Percentiles rank a stretch among this genome's conserved stretches.
Conservation (phyloP, 2,888 invertebrate species). For the Lasiommata megera region DNA sequence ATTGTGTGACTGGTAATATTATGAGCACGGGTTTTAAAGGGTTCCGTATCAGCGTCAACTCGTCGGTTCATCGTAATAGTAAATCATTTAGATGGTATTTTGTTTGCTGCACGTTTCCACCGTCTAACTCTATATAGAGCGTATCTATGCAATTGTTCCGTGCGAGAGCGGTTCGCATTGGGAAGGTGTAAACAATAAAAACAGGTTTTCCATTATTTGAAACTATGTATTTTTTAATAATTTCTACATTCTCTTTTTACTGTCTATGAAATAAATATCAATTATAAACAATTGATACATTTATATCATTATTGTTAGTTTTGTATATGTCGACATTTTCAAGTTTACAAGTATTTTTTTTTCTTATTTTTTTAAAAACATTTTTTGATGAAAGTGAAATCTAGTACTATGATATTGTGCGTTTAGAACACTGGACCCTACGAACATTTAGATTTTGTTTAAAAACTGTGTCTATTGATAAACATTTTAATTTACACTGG, state of each 20-base stretch:
- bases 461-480: constrained; percentile 76
- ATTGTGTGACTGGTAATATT: constrained; percentile 38
- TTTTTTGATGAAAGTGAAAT: constrained; percentile 71
- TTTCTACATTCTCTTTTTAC: constrained; percentile 77
- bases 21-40: constrained; percentile 15
- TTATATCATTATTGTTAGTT: constrained; percentile 75
- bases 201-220: constrained; percentile 63
- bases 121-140: too few relatives aligned
- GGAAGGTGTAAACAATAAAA: constrained; percentile 46
- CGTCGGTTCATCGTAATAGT: too few relatives aligned
- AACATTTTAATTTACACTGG: constrained; percentile 75
- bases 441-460: constrained; percentile 78
- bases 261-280: constrained; percentile 79
- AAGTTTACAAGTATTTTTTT: constrained; percentile 69
- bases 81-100: too few relatives aligned
- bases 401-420: constrained; percentile 80
- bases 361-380: constrained; percentile 57
- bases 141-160: too few relatives aligned
- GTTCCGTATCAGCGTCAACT: too few relatives aligned
- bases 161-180: constrained; percentile 31
- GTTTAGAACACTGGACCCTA: constrained; percentile 80
- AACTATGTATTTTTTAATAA: constrained; percentile 78
- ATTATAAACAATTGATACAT: constrained; percentile 79
- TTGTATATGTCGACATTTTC: constrained; percentile 71
- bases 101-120: too few relatives aligned